Base-by-base conservation (phyloP, 2,888 invertebrate genomes). In the Sphaeridia pumilis region DNA sequence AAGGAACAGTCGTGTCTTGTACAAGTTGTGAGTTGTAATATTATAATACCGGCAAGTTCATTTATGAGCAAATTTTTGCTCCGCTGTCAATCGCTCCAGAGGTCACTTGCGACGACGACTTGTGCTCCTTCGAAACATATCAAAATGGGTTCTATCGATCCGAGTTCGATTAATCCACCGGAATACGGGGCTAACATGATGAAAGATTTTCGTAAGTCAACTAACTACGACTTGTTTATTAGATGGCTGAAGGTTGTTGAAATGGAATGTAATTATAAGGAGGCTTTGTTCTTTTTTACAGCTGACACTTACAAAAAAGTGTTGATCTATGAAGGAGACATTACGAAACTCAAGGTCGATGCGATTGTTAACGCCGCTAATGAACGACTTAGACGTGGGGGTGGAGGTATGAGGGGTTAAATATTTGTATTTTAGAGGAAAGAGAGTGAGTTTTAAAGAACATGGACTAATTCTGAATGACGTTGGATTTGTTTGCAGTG, bases 321-420 rank as follows among this genome's bases (percentile, higher is more conserved):
- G 2, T 58, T 56, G n/a, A 36, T 64, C 55, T 85, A 78, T 73
- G 73, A 72, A 67, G 89, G 88, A 2, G 88, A 90, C 68, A 89
- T 93, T 24, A 90, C 89, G 0, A 75, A 76, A 47, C 72, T 93
- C 43, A 84, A 87, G 75, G 76, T 90, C 53, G 88, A 89, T 74
- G 85, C 82, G 0, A 87, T 92, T 64, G 88, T 89, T 0, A 92
- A 92, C 75, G 90, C 92, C 31, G 92, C 92, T 0, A 92, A 92
- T 71, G 76, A 76, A 1, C 70, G 71, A 21, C 72, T 90, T 38
- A 69, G 76, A 44, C 87, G 86, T 5, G 90, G 92, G 24, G 88
- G 88, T 26, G 89, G 90, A 58, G 64, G 64, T 62, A 34, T 25
- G 20, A 7, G 4, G 14, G n/a, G n/a, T n/a, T n/a, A n/a, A n/a